Evolutionary conservation across 1,140 invertebrate genomes (phyloP).

Genomic region (Hycleus phaleratus): DNA sequence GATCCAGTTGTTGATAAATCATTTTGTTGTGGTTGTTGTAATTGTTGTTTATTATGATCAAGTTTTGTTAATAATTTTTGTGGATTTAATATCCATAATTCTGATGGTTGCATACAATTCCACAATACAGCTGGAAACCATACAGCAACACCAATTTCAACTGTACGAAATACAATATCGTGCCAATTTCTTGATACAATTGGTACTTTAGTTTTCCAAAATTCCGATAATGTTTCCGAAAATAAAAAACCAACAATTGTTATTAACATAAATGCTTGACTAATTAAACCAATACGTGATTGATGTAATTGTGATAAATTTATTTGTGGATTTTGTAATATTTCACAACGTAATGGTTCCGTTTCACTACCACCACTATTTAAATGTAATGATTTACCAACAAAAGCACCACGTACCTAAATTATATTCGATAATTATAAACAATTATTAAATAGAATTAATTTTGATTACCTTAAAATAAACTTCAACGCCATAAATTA

Average conservation of each 20-base stretch:
- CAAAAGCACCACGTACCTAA: conserved; percentile 43
- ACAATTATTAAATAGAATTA: not conserved
- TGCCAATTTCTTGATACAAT: conserved; percentile 84
- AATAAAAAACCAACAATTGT: conserved; percentile 82
- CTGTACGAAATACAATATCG: conserved; percentile 81
- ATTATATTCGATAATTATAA: conserved; percentile 2
- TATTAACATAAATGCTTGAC: conserved; percentile 78
- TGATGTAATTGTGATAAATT: conserved; percentile 87
- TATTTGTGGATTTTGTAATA: conserved; percentile 46
- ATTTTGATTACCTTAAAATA: conserved; percentile 81
- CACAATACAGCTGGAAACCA: conserved; percentile 94
- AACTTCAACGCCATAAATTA: conserved; percentile 91
- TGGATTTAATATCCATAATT: conserved; percentile 90
- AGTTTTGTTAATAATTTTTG: conserved; percentile 67
- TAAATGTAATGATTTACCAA: conserved; percentile 35
- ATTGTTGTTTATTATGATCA: conserved; percentile 37
- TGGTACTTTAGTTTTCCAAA: conserved; percentile 89
- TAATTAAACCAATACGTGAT: conserved; percentile 77
- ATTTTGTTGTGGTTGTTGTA: not conserved
- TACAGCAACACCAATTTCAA: conserved; percentile 86
- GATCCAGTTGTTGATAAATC: not conserved
- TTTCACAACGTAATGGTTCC: conserved; percentile 30
- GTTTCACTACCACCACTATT: conserved; percentile 38
- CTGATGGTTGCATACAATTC: conserved; percentile 92
- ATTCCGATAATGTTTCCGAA: conserved; percentile 80